Base-by-base conservation (phyloP, 2,797 vertebrate species). In the Fistularia commersonii region DNA sequence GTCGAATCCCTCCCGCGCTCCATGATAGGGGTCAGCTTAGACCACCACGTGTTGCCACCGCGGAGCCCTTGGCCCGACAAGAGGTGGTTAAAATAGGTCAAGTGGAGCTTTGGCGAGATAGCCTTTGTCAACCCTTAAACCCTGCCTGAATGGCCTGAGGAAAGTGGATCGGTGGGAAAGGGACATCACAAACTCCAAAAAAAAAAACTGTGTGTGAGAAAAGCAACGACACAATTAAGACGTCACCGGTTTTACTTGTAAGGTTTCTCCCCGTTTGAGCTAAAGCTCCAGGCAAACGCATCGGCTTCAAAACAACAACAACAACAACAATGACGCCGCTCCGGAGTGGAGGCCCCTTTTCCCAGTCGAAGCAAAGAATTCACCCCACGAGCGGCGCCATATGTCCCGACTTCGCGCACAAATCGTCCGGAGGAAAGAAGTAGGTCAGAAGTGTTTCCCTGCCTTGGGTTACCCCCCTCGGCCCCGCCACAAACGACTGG, bases 11-110 rank as follows among this genome's bases (percentile, higher is more conserved):
- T 77, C 68, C 69, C 81, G 69, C 39, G 48, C 54, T 66, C 32
- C 41, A 69, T 74, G 76, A 84, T 81, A 74, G 61, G 77, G 74
- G 82, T 82, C 80, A 81, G 78, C 66, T 78, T 61, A 76, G 77
- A 77, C 76, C 74, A 72, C 68, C 76, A 76, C 56, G 57, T 72
- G 68, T 64, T 69, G 75, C 64, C 67, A 63, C 64, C 50, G 41
- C 44, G 55, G 47, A 61, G 61, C 73, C 73, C 11, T 71, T 57
- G 83, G 60, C 74, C 65, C 65, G 67, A 70, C 62, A 66, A 79
- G 62, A 79, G 65, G 61, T 63, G 57, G 80, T 82, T 78, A 80
- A 88, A 89, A 86, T 82, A 76, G 84, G 87, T 83, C 83, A 89
- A 86, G 75, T 69, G 68, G 76, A 74, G 85, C 83, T 90, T 89